Evolutionary conservation across 2,797 vertebrate species (phyloP).

Genomic region (Xiphorhynchus erythropygius): DNA sequence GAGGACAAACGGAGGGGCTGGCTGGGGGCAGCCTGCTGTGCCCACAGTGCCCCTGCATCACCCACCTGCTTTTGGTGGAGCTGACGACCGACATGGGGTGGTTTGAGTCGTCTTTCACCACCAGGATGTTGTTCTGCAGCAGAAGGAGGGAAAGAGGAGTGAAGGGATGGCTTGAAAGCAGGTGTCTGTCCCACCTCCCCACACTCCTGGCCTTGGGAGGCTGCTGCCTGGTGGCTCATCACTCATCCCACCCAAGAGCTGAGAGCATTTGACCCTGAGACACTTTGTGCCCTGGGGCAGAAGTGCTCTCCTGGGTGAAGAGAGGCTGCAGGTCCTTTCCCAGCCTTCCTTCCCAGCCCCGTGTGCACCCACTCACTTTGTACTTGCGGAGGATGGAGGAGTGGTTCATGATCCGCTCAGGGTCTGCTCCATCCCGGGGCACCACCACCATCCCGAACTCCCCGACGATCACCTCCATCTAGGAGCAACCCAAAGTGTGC

Average conservation of each 20-base stretch:
- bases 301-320: background rate
- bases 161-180: background rate
- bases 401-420: constrained; percentile 95
- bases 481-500: background rate
- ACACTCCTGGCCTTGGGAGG: background rate
- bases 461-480: constrained; percentile 98
- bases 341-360: background rate
- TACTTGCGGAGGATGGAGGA: constrained; percentile 95
- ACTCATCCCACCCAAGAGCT: background rate
- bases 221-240: background rate
- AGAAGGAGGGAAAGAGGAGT: background rate
- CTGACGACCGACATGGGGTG: constrained; percentile 96
- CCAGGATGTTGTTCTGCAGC: constrained; percentile 89
- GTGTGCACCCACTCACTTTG: constrained; percentile 78
- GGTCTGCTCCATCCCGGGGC: constrained; percentile 90
- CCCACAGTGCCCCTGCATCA: background rate
- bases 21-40: background rate
- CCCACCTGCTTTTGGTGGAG: constrained; percentile 98
- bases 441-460: constrained; percentile 98
- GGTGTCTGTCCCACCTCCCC: background rate
- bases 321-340: rapidly evolving
- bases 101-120: constrained; percentile 89
- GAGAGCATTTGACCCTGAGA: background rate
- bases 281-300: background rate
- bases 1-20: background rate